Conservation (phyloP, 37 sponge, comb jelly and placozoan species). For the Tethya wilhelma region DNA sequence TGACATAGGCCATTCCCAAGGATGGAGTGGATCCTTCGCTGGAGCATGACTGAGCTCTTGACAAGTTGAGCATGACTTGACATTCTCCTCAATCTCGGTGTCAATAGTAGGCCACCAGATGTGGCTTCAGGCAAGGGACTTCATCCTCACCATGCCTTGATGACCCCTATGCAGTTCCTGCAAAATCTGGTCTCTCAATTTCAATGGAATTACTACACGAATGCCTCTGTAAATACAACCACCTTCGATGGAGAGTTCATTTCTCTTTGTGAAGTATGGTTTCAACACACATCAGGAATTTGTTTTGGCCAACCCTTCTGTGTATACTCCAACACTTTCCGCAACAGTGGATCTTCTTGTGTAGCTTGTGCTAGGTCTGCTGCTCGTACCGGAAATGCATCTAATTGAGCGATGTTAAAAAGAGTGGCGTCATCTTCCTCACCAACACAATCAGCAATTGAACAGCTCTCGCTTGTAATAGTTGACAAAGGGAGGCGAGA, state of each 20-base stretch:
- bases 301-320: background rate
- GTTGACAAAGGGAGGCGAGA: background rate
- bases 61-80: background rate
- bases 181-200: background rate
- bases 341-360: background rate
- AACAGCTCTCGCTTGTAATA: too few species aligned
- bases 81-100: background rate
- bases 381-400: too few species aligned
- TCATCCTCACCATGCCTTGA: slow-evolving; percentile 5
- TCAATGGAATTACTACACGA: background rate
- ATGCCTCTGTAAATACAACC: background rate
- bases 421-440: too few species aligned
- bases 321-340: background rate
- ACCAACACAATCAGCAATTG: too few species aligned
- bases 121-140: background rate
- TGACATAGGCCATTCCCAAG: slow-evolving; percentile 4
- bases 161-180: slow-evolving; percentile 8
- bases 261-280: background rate
- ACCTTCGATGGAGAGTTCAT: slow-evolving; percentile 6
- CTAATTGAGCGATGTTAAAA: too few species aligned
- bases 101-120: slow-evolving; percentile 10
- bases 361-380: too few species aligned
- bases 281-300: background rate
- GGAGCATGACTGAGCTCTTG: background rate
- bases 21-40: background rate